Percentiles rank a stretch among this genome's conserved stretches.
phyloP scores from a whole-genome alignment of 2,113 vertebrate genomes.

The Tapirus terrestris region DNA sequence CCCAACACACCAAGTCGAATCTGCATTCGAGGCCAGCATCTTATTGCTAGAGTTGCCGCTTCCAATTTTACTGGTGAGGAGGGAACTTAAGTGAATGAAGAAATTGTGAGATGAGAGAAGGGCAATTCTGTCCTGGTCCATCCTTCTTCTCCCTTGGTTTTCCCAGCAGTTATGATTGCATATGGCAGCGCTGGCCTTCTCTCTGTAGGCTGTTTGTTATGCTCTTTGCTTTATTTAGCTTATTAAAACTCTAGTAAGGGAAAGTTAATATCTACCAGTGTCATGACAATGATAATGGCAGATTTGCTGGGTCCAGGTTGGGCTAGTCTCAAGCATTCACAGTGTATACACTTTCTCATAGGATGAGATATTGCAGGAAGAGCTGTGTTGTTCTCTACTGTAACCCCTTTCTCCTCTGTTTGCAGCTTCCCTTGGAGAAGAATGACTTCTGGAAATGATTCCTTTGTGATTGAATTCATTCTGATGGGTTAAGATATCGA shows the following conservation, averaged over 20 bases:
- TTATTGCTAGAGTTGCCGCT: no score
- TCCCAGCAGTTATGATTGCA: background rate
- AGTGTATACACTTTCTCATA: no score
- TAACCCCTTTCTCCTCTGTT: background rate
- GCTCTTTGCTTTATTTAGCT: background rate
- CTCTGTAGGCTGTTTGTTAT: background rate
- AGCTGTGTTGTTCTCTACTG: background rate
- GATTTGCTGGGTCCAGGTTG: background rate
- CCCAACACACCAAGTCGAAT: accelerated
- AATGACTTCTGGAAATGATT: constrained; percentile 33
- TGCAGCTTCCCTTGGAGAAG: background rate
- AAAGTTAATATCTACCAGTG: background rate
- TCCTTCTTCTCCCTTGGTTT: background rate
- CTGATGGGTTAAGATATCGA: background rate
- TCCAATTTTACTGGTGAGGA: background rate
- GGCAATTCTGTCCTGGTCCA: background rate
- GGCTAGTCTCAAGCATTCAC: background rate
- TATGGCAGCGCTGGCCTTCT: background rate
- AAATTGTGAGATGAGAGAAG: background rate
- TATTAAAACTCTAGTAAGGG: background rate
- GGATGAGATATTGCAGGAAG: background rate
- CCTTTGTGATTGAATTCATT: background rate
- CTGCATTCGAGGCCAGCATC: background rate
- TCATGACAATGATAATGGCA: background rate
- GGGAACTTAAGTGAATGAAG: background rate